Percentiles rank a stretch among this genome's conserved stretches.
Evolutionary conservation across 2,797 vertebrate genomes (phyloP).

Genomic region (Apogon talboti): DNA sequence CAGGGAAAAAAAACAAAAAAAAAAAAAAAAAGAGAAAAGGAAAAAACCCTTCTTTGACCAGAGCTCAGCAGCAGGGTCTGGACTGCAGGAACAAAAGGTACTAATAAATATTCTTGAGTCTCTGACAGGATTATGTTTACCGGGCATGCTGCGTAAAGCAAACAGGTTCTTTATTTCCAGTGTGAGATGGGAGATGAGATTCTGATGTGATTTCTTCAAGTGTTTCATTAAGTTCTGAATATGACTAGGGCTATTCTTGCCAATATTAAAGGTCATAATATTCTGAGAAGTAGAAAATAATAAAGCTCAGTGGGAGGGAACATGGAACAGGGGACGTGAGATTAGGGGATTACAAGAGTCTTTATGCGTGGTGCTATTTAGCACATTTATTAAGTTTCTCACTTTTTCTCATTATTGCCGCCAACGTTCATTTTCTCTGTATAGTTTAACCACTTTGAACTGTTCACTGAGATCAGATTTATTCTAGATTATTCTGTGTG

Average conservation of each 20-base stretch:
- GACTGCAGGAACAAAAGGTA: conserved; percentile 1
- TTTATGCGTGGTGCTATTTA: conserved; percentile 5
- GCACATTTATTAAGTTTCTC: conserved; percentile 16
- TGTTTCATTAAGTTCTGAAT: conserved; percentile 43
- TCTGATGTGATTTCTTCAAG: conserved; percentile 34
- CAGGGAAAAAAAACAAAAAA: not conserved
- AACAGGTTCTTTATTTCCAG: conserved; percentile 13
- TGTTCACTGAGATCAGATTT: conserved; percentile 1
- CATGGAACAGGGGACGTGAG: conserved; percentile 19
- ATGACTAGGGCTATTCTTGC: conserved; percentile 28
- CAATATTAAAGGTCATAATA: conserved; percentile 44
- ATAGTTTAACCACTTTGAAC: not conserved
- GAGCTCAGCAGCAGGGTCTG: not conserved
- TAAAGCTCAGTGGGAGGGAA: conserved; percentile 37
- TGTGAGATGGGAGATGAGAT: not conserved
- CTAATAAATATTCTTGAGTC: conserved; percentile 1
- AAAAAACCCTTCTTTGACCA: conserved; percentile 7
- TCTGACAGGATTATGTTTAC: conserved; percentile 21
- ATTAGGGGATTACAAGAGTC: conserved; percentile 51
- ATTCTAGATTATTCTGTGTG: not conserved
- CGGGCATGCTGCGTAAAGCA: conserved; percentile 1
- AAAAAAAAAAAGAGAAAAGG: too few species aligned
- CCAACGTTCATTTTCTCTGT: too few species aligned
- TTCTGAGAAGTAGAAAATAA: conserved; percentile 52
- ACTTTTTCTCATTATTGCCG: conserved; percentile 25